Percentiles rank a stretch among this genome's conserved stretches.
phyloP scores from a whole-genome alignment of 2,888 invertebrate species.

The Priapulus caudatus region DNA sequence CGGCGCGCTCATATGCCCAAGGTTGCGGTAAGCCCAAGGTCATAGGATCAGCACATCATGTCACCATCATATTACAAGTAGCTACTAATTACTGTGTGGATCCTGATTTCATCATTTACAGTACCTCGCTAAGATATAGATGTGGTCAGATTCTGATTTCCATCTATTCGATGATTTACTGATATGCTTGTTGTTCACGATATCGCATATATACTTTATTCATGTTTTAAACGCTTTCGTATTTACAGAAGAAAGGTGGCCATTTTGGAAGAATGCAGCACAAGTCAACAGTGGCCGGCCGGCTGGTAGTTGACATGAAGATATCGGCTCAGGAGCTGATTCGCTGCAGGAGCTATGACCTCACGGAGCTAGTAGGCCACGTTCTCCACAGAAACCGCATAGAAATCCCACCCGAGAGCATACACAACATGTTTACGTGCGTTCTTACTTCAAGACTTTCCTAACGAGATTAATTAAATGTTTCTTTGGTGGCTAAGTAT shows the following conservation, averaged over 20 bases:
- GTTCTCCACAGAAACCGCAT: conserved; percentile 35
- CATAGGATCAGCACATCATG: no score
- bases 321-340: conserved; percentile 87
- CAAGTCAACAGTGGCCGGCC: conserved; percentile 48
- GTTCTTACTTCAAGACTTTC: no score
- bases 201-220: no score
- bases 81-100: no score
- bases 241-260: conserved; percentile 1
- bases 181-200: no score
- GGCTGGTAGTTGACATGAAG: conserved; percentile 80
- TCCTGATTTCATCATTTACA: no score
- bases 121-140: no score
- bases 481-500: neutral
- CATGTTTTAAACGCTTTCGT: no score
- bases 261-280: neutral
- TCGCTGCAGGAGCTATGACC: conserved; percentile 77
- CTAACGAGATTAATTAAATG: neutral
- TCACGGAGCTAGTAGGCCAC: conserved; percentile 48
- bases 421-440: neutral
- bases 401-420: neutral
- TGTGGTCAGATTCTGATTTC: no score
- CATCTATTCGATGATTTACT: no score
- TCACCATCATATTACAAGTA: no score
- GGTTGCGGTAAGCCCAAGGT: conserved; percentile 30
- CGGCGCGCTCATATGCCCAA: conserved; percentile 48